Evolutionary conservation across 2,113 vertebrate species (phyloP), one percentile per base, ranked within the genome.

Genomic region (Mustela nigripes): DNA sequence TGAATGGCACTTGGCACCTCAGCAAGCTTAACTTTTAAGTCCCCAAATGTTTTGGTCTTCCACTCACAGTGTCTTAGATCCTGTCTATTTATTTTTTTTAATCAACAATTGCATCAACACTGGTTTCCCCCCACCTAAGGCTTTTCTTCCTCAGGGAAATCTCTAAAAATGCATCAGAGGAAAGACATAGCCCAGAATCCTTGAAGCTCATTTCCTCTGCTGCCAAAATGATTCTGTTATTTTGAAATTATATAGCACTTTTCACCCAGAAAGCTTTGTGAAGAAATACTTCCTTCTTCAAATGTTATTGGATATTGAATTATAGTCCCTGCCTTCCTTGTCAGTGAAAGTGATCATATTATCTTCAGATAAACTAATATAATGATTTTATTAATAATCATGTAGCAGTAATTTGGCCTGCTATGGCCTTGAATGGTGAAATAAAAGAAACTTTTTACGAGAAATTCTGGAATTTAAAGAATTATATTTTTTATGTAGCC

Each of bases 281-380:
- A 69, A 90, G 67, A 73, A 87, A 91, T 65, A 71, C 4, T 93
- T 96, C 26, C 62, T 79, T 91, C 80, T 76, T n/a, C 26, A 73
- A 91, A 60, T 91, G 69, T 84, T 71, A 50, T 4, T 96, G 58
- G 39, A 56, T 94, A 76, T 76, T 93, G 53, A 95, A 74, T 94
- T 89, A 82, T 42, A 91, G 33, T 91, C 18, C 6, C 5, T 87
- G 7, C 88, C 67, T 85, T 86, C 69, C 26, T 22, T 81, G 11
- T 84, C 58, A 45, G 69, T 78, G 22, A 93, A 91, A 18, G 7
- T 76, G 36, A 81, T 95, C 50, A 83, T 11, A 33, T 88, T 93
- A 87, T 65, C 36, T 69, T 86, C 42, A 53, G 31, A 65, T 80
- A 79, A 97, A 95, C 24, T 50, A 65, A 65, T 90, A 87, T 73